phyloP scores from a whole-genome alignment of 2,113 vertebrate genomes.

The Clarias magur region DNA sequence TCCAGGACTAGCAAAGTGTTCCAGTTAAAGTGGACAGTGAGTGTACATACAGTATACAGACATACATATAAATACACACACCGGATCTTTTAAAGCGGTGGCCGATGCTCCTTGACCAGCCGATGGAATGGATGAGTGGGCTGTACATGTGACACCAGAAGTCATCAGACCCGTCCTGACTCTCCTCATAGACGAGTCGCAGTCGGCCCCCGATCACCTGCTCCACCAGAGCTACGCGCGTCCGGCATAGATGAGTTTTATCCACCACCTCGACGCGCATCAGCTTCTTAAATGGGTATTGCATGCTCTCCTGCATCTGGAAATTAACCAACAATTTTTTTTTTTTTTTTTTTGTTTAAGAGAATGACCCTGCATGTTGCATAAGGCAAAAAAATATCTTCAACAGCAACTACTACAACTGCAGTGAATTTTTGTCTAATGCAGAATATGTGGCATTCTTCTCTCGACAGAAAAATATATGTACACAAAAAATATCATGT shows the following conservation, averaged over 20 bases:
- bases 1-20: too few species aligned
- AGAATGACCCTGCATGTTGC: background rate
- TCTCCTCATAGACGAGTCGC: constrained; percentile 92
- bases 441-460: background rate
- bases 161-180: constrained; percentile 90
- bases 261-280: constrained; percentile 98
- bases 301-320: constrained; percentile 92
- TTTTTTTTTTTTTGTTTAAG: background rate
- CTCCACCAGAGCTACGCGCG: constrained; percentile 91
- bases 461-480: background rate
- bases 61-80: constrained; percentile 60
- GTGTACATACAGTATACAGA: background rate
- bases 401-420: background rate
- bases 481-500: background rate
- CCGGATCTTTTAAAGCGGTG: constrained; percentile 97
- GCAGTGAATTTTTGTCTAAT: background rate
- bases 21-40: too few species aligned
- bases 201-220: constrained; percentile 92
- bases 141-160: constrained; percentile 99
- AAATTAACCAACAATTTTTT: background rate
- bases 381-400: background rate
- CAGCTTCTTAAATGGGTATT: constrained; percentile 93
- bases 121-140: constrained; percentile 92
- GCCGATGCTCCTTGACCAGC: constrained; percentile 96
- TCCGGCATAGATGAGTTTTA: constrained; percentile 94